Base-by-base conservation (phyloP, 2,113 vertebrate species). In the Oplegnathus fasciatus region DNA sequence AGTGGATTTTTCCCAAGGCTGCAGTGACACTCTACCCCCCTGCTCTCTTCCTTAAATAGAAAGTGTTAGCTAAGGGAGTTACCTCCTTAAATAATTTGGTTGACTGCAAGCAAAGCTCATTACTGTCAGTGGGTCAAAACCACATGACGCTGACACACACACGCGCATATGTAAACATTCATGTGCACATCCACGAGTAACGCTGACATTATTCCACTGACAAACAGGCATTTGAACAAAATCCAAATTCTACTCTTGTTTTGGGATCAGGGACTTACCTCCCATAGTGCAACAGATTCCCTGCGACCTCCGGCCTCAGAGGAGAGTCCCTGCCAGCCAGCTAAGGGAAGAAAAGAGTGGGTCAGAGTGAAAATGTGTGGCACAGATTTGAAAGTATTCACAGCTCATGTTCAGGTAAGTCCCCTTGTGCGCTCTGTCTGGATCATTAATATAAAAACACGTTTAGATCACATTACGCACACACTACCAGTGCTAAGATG, bases 201-300 rank as follows among this genome's bases (percentile, higher is more conserved):
- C 6, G 34, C 34, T 42, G 54, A 64, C 30, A 50, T 76, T 40
- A 40, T 11, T 30, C 30, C 17, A 72, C 18, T 37, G 26, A 50
- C 14, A 76, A 13, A 22, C 26, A 32, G 8, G 7, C n/a, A n/a
- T n/a, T n/a, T n/a, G n/a, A n/a, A n/a, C n/a, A n/a, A 42, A 52
- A 42, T 37, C 9, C 18, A 24, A 28, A 9, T 9, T 37, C 15
- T 30, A 18, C 6, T 46, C 26, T 17, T 1, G 18, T 32, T 60
- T 64, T 48, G 13, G 18, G 52, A 18, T 10, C 10, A 22, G 32
- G 62, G 6, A 28, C 91, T 93, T 95, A 98, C 98, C 98, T 98
- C 88, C 98, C 98, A 24, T 99, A 99, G 92, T 99, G 98, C 68
- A 99, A 96, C 66, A 99, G 96, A 91, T 98, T 99, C 88, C 98